Base-by-base conservation (phyloP, 2,888 invertebrate genomes). In the Pardosa pseudoannulata region DNA sequence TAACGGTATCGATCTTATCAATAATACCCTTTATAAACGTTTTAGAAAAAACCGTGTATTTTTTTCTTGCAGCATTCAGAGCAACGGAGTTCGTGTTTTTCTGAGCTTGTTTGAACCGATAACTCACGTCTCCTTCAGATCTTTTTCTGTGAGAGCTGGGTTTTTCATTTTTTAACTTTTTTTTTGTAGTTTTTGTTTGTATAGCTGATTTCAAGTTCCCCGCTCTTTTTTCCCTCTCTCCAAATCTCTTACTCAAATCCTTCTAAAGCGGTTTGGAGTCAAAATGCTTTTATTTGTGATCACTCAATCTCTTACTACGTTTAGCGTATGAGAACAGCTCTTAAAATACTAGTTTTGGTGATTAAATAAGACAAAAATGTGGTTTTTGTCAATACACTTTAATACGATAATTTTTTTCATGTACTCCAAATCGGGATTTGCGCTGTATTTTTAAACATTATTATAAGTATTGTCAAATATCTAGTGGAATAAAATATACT, bases 181-280 rank as follows among this genome's bases (percentile, higher is more conserved):
- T 56, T 56, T 56, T 56, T 56, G 19, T 23, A 23, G 23, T 56
- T 56, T 46, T 56, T 56, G 56, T 56, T 56, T 56, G 56, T 56
- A 19, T 56, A 56, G 56, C 56, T 56, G 56, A 56, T 56, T 56
- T 56, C 56, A 56, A 56, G 56, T 56, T 23, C 23, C 56, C 56
- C 3, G 36, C 23, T 56, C 46, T 46, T 46, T 16, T 46, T 23
- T 56, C 11, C 56, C 11, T 16, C 56, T 56, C 56, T 23, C 23
- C 56, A 56, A 56, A 56, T 56, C 56, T 56, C 56, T 56, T 56
- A 56, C 56, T 56, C 56, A 56, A 56, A 56, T 56, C 56, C 56
- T 23, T 56, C 23, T 56, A 56, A 56, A 56, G 56, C 56, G 56
- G 56, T 56, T 56, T 56, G 1, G 56, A 56, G 56, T 56, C 56